Conservation (phyloP, 2,888 invertebrate species). For the Exocentrus adspersus region DNA sequence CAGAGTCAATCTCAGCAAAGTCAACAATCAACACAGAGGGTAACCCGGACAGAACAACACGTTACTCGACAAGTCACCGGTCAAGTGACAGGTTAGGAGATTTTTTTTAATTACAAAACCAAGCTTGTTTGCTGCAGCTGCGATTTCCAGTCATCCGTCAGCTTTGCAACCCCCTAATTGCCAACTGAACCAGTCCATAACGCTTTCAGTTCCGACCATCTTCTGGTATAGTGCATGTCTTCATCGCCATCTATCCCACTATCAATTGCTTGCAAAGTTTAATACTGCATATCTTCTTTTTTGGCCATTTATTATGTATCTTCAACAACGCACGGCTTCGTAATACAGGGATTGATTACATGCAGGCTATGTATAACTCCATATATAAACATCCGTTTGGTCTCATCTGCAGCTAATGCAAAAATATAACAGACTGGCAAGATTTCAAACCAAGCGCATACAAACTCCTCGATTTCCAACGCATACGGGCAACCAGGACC, state of each 20-base stretch:
- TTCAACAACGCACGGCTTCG: neutral
- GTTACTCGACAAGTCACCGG: slow-evolving; percentile 80
- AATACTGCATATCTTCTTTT: neutral
- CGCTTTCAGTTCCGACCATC: slow-evolving; percentile 6
- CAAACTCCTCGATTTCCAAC: too few species aligned
- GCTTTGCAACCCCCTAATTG: slow-evolving; percentile 5
- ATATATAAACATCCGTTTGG: too few species aligned
- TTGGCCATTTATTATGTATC: neutral
- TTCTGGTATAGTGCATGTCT: slow-evolving; percentile 18
- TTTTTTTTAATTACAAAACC: slow-evolving; percentile 37
- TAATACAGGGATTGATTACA: neutral
- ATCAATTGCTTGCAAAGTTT: slow-evolving; percentile 8
- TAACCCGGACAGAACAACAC: slow-evolving; percentile 80
- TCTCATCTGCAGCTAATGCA: too few species aligned
- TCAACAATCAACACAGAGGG: slow-evolving; percentile 65
- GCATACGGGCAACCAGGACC: too few species aligned
- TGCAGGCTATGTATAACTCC: too few species aligned
- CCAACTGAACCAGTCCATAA: neutral
- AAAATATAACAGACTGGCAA: too few species aligned
- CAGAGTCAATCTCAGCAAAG: slow-evolving; percentile 64
- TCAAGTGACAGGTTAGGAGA: slow-evolving; percentile 73
- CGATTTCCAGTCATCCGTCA: neutral
- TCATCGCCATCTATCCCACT: slow-evolving; percentile 7
- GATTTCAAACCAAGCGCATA: too few species aligned
- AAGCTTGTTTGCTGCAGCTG: slow-evolving; percentile 24